These are phyloP conservation scores for Dermatophagoides farinae DNA, from an alignment of 1,140 invertebrate genomes.

Conservation along the genomic window DNA sequence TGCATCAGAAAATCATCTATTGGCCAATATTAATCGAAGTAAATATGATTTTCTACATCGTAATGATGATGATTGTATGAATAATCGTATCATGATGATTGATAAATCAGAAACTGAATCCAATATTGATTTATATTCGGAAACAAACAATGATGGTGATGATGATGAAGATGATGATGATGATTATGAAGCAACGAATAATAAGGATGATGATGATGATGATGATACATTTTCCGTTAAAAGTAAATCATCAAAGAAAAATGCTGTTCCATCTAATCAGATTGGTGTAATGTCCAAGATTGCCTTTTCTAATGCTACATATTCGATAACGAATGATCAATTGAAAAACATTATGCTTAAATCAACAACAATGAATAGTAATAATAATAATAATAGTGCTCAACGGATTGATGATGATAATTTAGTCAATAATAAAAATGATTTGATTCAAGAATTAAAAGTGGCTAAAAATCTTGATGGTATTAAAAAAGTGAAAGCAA, in stretches of 20 bases:
- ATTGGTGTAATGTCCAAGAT: constrained; percentile 13
- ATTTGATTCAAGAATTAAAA: constrained; percentile 70
- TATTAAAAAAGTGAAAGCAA: constrained; percentile 70
- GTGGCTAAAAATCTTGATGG: constrained; percentile 70
- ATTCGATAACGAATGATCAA: constrained; percentile 60
- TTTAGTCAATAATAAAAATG: constrained; percentile 37
- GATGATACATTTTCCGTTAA: neutral
- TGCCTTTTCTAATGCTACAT: constrained; percentile 26
- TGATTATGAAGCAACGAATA: neutral
- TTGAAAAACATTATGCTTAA: constrained; percentile 56
- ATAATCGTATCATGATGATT: neutral
- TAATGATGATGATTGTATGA: neutral
- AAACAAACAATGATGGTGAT: neutral
- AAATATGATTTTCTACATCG: constrained; percentile 4
- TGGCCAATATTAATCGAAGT: neutral
- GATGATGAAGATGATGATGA: neutral
- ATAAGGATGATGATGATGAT: neutral
- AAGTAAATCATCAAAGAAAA: neutral
- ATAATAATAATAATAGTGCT: neutral
- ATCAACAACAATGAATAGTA: constrained; percentile 35
- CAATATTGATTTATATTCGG: too few relatives aligned
- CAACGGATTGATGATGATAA: neutral
- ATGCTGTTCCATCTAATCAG: too few relatives aligned
- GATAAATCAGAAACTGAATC: neutral
- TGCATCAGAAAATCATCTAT: constrained; percentile 13